Evolutionary conservation across 2,797 vertebrate genomes (phyloP).

Genomic region (Tamandua tetradactyla): DNA sequence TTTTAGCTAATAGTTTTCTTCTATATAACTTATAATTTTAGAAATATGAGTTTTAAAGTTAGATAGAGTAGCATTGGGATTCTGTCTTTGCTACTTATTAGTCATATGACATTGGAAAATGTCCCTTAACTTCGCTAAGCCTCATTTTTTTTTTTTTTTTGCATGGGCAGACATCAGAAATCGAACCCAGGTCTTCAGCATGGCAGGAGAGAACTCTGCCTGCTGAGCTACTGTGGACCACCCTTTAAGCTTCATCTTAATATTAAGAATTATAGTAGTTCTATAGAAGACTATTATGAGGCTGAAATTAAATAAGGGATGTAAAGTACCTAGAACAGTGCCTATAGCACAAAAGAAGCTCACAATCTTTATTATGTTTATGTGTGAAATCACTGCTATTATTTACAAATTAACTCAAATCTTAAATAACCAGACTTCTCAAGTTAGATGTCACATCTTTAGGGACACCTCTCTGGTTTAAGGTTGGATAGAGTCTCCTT

Average conservation of each 20-base stretch:
- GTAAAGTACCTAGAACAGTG: not conserved
- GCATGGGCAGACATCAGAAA: too few species aligned
- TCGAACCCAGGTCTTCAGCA: too few species aligned
- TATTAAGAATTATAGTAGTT: not conserved
- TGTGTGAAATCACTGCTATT: not conserved
- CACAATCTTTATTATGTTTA: not conserved
- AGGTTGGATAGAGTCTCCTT: not conserved
- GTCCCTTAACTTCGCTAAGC: not conserved
- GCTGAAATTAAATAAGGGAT: constrained; percentile 7
- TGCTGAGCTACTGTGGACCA: too few species aligned
- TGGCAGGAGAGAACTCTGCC: too few species aligned
- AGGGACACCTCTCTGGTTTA: not conserved
- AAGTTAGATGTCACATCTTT: not conserved
- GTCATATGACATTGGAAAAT: not conserved
- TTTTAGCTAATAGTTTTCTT: not conserved
- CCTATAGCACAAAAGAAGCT: not conserved
- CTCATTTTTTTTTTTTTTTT: not conserved
- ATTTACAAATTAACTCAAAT: not conserved
- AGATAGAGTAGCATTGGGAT: not conserved
- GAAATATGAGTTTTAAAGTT: constrained; percentile 26
- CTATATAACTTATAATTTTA: not conserved
- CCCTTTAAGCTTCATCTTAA: not conserved
- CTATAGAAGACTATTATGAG: not conserved
- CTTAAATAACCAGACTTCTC: not conserved
- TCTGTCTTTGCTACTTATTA: not conserved